phyloP scores from a whole-genome alignment of 2,888 invertebrate species.

The Sesia apiformis region DNA sequence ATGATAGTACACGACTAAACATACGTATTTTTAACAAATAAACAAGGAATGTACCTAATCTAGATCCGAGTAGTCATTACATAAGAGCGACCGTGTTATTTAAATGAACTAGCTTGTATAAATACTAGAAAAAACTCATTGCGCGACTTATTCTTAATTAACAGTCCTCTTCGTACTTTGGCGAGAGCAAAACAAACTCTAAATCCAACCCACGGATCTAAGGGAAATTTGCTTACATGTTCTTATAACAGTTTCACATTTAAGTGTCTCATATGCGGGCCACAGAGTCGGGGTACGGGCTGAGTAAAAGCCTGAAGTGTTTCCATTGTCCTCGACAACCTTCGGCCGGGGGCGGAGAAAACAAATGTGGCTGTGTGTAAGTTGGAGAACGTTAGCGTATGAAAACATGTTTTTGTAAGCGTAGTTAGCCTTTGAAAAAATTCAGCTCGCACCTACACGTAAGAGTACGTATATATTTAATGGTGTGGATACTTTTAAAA shows the following conservation, averaged over 20 bases:
- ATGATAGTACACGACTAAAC: too few relatives aligned
- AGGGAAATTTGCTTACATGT: slow-evolving; percentile 17
- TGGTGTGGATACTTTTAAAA: too few relatives aligned
- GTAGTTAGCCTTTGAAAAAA: too few relatives aligned
- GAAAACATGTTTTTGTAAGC: background rate
- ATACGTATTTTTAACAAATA: too few relatives aligned
- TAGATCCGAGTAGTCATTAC: too few relatives aligned
- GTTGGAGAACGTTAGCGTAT: background rate
- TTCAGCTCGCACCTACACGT: too few relatives aligned
- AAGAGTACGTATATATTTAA: too few relatives aligned
- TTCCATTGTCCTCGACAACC: slow-evolving; percentile 32
- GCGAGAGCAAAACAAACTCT: background rate
- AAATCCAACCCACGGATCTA: background rate
- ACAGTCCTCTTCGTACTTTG: background rate
- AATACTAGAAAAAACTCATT: too few relatives aligned
- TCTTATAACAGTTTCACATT: slow-evolving; percentile 21
- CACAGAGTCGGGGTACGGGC: slow-evolving; percentile 12
- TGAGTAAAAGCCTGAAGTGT: slow-evolving; percentile 27
- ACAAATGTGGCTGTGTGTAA: slow-evolving; percentile 21
- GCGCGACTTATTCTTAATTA: too few relatives aligned
- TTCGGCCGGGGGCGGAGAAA: slow-evolving; percentile 23
- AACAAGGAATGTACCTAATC: too few relatives aligned
- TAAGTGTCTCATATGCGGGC: slow-evolving; percentile 32
- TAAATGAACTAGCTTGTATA: too few relatives aligned
- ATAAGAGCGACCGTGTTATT: too few relatives aligned